Conservation (phyloP, 2,888 invertebrate species). For the Cantharis nigra region DNA sequence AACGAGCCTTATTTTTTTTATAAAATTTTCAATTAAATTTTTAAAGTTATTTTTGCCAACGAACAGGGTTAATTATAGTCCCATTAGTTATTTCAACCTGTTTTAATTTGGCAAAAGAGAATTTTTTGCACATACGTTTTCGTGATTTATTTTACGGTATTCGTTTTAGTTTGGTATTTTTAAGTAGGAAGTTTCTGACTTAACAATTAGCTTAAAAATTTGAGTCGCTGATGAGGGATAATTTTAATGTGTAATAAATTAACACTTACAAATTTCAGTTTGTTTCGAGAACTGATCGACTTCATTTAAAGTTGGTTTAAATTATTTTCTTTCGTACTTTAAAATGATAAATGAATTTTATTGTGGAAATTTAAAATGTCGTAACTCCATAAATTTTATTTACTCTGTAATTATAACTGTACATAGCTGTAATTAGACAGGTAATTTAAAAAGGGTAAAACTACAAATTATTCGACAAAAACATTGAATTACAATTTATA, state of each 20-base stretch:
- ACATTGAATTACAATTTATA: background rate
- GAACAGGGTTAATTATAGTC: slow-evolving; percentile 12
- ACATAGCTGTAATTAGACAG: background rate
- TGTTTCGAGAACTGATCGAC: background rate
- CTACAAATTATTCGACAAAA: background rate
- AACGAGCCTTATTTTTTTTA: background rate
- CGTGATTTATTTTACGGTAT: background rate
- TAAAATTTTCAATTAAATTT: slow-evolving; percentile 9
- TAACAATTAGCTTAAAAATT: background rate
- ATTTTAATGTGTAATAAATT: background rate
- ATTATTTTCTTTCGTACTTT: background rate
- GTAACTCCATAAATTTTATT: background rate
- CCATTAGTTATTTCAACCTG: slow-evolving; percentile 7
- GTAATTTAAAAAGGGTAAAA: background rate
- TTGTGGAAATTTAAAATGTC: background rate
- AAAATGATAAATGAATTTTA: background rate
- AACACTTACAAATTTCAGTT: background rate
- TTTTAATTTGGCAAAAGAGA: background rate
- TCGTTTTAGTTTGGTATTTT: background rate
- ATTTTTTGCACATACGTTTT: background rate
- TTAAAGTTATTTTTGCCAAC: slow-evolving; percentile 7
- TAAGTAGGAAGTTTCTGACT: background rate
- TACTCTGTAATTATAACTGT: background rate
- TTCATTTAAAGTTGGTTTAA: background rate
- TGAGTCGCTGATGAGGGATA: background rate